A percentile compares a stretch with the other conserved stretches of the same genome.
Conservation (phyloP, 30 jellyfish, hydroid and myxozoan species). For the Aurelia aurita complex sp. Pacific region DNA sequence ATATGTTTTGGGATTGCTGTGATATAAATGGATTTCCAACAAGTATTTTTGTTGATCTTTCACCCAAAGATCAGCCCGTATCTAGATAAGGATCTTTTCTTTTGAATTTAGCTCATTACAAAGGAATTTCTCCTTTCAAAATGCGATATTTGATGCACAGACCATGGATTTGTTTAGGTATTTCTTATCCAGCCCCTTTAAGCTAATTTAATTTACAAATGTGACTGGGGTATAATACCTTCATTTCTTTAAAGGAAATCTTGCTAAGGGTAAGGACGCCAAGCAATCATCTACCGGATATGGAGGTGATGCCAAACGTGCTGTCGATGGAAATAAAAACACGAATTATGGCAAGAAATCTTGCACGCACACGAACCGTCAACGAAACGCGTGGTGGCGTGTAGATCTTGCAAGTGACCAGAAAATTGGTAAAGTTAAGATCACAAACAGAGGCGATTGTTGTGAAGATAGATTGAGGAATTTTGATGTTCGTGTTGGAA, state of each 20-base stretch:
- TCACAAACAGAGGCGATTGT: constrained; percentile 48
- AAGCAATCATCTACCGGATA: constrained; percentile 48
- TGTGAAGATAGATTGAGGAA: constrained; percentile 51
- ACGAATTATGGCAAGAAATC: constrained; percentile 21
- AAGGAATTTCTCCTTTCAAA: no score
- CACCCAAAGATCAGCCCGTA: no score
- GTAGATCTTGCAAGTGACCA: constrained; percentile 31
- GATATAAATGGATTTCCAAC: no score
- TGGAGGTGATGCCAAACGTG: constrained; percentile 55
- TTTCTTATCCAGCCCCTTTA: no score
- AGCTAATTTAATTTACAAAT: no score
- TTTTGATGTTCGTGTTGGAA: constrained; percentile 49
- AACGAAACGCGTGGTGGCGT: constrained; percentile 51
- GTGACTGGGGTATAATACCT: no score
- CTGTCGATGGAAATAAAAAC: constrained; percentile 50
- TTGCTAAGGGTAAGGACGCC: constrained; percentile 57
- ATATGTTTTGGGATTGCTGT: no score
- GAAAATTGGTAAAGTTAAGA: constrained; percentile 41
- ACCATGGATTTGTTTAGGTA: no score
- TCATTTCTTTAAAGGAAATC: constrained; percentile 14
- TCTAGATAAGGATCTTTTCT: no score
- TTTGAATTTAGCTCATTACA: no score
- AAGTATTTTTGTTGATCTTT: no score
- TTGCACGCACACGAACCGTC: constrained; percentile 38
- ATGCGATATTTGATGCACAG: no score